These are phyloP conservation scores for Zeuzera pyrina DNA, from an alignment of 2,888 invertebrate genomes.

Conservation along the genomic window DNA sequence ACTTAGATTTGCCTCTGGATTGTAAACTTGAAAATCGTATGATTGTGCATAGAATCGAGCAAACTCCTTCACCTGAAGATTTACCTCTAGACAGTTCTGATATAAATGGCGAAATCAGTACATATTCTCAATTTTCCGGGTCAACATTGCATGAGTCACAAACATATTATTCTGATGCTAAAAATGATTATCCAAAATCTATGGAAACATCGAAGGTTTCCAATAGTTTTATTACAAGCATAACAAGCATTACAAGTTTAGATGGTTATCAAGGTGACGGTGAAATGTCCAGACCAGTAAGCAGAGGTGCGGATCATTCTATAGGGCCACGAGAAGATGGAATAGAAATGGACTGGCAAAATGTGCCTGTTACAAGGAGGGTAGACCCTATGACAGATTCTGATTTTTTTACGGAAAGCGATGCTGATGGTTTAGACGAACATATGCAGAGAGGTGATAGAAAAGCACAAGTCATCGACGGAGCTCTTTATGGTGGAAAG, in stretches of 20 bases:
- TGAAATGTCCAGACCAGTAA: slow-evolving; percentile 90
- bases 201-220: slow-evolving; percentile 77
- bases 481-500: slow-evolving; percentile 87
- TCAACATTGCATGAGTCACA: slow-evolving; percentile 69
- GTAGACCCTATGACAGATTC: slow-evolving; percentile 93
- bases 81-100: slow-evolving; percentile 84
- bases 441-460: slow-evolving; percentile 80
- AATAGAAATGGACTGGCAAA: slow-evolving; percentile 71
- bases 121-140: slow-evolving; percentile 65
- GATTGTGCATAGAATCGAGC: slow-evolving; percentile 74
- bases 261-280: slow-evolving; percentile 96
- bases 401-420: slow-evolving; percentile 92
- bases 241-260: slow-evolving; percentile 92
- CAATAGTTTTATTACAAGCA: slow-evolving; percentile 87
- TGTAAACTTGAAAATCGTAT: slow-evolving; percentile 56
- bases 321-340: slow-evolving; percentile 69
- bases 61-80: slow-evolving; percentile 90
- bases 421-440: slow-evolving; percentile 88
- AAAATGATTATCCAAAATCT: slow-evolving; percentile 75
- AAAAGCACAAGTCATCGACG: slow-evolving; percentile 89
- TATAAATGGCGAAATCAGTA: slow-evolving; percentile 72
- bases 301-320: slow-evolving; percentile 85
- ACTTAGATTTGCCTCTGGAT: slow-evolving; percentile 69
- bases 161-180: slow-evolving; percentile 70
- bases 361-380: slow-evolving; percentile 76